phyloP scores from a whole-genome alignment of 1,140 invertebrate species.

The Homalodisca vitripennis region DNA sequence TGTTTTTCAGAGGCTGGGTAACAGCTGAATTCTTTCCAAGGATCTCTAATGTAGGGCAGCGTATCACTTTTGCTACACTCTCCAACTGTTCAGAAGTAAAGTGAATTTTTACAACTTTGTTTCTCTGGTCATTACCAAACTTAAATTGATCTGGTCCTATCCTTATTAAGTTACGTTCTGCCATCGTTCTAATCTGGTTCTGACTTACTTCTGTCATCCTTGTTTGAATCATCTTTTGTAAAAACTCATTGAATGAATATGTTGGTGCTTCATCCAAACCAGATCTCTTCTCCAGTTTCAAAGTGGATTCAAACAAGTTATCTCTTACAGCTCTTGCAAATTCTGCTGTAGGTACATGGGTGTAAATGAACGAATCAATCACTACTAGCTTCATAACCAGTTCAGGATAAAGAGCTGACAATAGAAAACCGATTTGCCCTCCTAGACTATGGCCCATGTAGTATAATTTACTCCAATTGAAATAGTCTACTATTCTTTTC shows the following conservation, averaged over 20 bases:
- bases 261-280: slow-evolving; percentile 42
- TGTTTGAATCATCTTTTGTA: slow-evolving; percentile 48
- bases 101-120: slow-evolving; percentile 38
- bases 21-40: slow-evolving; percentile 36
- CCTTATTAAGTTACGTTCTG: slow-evolving; percentile 36
- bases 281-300: slow-evolving; percentile 28
- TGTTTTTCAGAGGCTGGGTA: slow-evolving; percentile 25
- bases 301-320: slow-evolving; percentile 41
- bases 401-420: slow-evolving; percentile 52
- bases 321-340: slow-evolving; percentile 41
- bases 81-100: slow-evolving; percentile 36
- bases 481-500: slow-evolving; percentile 53
- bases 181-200: slow-evolving; percentile 46
- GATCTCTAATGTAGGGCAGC: slow-evolving; percentile 45
- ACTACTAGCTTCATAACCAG: slow-evolving; percentile 54
- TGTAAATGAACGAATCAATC: slow-evolving; percentile 52
- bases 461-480: slow-evolving; percentile 57
- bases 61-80: slow-evolving; percentile 35
- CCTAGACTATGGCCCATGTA: slow-evolving; percentile 63
- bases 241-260: slow-evolving; percentile 54
- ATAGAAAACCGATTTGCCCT: slow-evolving; percentile 50
- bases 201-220: slow-evolving; percentile 46
- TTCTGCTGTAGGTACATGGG: slow-evolving; percentile 41
- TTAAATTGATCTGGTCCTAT: background rate
- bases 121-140: slow-evolving; percentile 46